Evolutionary conservation across 30 jellyfish, hydroid and myxozoan genomes (phyloP).

Genomic region (Hydractinia echinata): DNA sequence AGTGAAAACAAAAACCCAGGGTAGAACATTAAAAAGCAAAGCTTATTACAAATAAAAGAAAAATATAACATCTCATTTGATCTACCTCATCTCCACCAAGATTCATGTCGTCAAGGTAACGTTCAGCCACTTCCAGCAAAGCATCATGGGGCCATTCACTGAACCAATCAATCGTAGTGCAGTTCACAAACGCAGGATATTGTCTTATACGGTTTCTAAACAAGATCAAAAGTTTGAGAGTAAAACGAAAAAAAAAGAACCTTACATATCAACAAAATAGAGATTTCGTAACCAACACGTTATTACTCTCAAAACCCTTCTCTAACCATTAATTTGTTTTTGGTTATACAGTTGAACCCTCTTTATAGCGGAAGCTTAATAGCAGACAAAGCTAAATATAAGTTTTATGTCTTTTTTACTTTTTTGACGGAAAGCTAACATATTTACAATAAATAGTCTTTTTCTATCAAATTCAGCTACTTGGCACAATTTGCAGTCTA

Average conservation of each 20-base stretch:
- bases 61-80: not conserved
- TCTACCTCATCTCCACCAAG: constrained; percentile 68
- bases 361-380: no score
- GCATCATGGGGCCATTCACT: constrained; percentile 99
- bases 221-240: not conserved
- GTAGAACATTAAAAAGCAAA: not conserved
- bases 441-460: no score
- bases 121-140: constrained; percentile 84
- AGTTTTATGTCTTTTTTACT: no score
- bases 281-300: no score
- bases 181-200: constrained; percentile 94
- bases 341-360: no score
- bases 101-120: constrained; percentile 63
- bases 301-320: no score
- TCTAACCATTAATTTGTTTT: no score
- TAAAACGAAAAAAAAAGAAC: not conserved
- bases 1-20: not conserved
- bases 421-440: no score
- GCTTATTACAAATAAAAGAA: not conserved
- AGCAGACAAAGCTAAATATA: no score
- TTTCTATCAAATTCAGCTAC: no score
- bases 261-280: not conserved
- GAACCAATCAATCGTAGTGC: constrained; percentile 98
- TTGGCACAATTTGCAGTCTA: no score
- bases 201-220: constrained; percentile 89